Base-by-base conservation (phyloP, 92 coral and sea anemone species). In the Diadumene lineata region DNA sequence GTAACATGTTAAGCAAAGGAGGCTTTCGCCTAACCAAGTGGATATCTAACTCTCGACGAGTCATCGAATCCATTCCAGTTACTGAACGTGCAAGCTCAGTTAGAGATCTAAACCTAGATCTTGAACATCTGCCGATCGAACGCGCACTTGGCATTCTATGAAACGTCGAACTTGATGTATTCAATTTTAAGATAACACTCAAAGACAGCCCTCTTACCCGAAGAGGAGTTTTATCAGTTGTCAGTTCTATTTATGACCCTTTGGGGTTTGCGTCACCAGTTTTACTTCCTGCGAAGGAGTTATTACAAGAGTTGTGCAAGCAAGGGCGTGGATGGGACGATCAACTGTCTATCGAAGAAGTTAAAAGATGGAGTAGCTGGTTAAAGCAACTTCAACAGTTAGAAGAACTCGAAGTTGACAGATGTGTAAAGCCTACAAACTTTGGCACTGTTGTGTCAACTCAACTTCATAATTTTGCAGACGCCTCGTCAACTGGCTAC, bases 191-290 rank as follows among this genome's bases (percentile, higher is more conserved):
- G 60, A 79, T 79, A 34, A 69, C 32, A 8, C 60, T 69, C 23
- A 81, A 74, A 69, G 81, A 74, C 69, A 61, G 60, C 64, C 85
- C 85, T 50, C 46, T 73, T 0, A 81, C 76, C 13, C 55, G 86
- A 70, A 75, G 71, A 43, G 86, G 76, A 30, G 73, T 75, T 27
- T 72, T 82, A 13, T 75, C 86, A 21, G 65, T 50, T 31, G 46
- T 82, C n/a, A 68, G 81, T 23, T 82, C 86, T 38, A 66, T 82
- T 22, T 68, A 82, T 60, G 86, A 82, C 72, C 73, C 81, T 21
- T 55, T 81, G 34, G 81, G 86, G 34, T 79, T 79, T 29, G 78
- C 50, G 27, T 68, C 84, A 1, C 84, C 81, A 3, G 26, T 67
- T 29, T 67, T 75, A 16, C 67, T 76, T 24, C 66, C 74, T 22